phyloP scores from a whole-genome alignment of 1,140 invertebrate species.

The Drosophila pseudoobscura region DNA sequence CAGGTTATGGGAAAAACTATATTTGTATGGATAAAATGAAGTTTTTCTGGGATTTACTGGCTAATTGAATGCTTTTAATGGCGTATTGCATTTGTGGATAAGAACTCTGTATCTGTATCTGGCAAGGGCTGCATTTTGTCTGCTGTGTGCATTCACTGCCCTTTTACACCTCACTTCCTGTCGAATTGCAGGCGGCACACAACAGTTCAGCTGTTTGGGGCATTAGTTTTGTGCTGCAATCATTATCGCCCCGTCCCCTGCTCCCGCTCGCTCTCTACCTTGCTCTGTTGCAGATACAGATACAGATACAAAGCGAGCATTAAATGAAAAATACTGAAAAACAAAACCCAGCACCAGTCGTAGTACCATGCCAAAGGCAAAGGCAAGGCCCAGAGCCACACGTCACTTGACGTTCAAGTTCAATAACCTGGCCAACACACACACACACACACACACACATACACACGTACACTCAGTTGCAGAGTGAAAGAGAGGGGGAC shows the following conservation, averaged over 20 bases:
- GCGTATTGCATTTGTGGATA: conserved; percentile 6
- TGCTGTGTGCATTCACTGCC: conserved; percentile 7
- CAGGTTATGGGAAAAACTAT: not conserved
- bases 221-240: conserved; percentile 40
- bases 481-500: conserved; percentile 11
- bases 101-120: conserved; percentile 5
- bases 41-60: not conserved
- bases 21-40: too few relatives aligned
- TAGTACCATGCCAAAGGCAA: conserved; percentile 34
- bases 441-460: conserved; percentile 54
- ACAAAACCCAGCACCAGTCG: conserved; percentile 39
- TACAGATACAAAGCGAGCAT: conserved; percentile 64
- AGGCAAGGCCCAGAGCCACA: conserved; percentile 57
- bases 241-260: conserved; percentile 53
- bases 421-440: conserved; percentile 79
- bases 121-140: conserved; percentile 2
- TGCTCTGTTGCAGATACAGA: conserved; percentile 56
- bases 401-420: conserved; percentile 80
- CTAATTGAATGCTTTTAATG: conserved; percentile 2
- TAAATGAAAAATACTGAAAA: conserved; percentile 36
- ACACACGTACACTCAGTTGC: conserved; percentile 29
- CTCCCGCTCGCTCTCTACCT: conserved; percentile 5
- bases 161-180: conserved; percentile 36
- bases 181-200: conserved; percentile 22
- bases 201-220: conserved; percentile 43